Conservation (phyloP, 2,797 vertebrate genomes). For the Hippoglossus hippoglossus region DNA sequence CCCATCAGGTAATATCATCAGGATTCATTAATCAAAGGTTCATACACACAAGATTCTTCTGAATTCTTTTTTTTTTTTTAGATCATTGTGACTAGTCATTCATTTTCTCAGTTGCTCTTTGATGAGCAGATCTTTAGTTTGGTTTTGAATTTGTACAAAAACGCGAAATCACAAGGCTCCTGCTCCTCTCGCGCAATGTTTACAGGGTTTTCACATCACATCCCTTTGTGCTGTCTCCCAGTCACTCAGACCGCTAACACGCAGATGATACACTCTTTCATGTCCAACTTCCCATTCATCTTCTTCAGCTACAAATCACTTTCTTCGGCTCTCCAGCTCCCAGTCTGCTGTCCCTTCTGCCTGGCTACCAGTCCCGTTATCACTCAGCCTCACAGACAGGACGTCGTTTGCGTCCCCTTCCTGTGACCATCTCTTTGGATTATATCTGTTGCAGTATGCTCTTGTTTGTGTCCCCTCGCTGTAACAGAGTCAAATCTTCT, state of each 20-base stretch:
- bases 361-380: slow-evolving; percentile 19
- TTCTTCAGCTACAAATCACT: slow-evolving; percentile 47
- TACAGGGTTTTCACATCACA: slow-evolving; percentile 30
- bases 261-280: slow-evolving; percentile 68
- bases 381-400: neutral
- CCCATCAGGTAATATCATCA: slow-evolving; percentile 14
- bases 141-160: slow-evolving; percentile 13
- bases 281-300: slow-evolving; percentile 50
- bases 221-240: slow-evolving; percentile 43
- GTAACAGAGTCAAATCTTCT: slow-evolving; percentile 9
- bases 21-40: neutral
- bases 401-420: no score
- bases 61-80: slow-evolving; percentile 5
- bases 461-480: slow-evolving; percentile 16
- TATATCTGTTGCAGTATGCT: no score
- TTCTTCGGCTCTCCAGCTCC: neutral
- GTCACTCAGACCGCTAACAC: slow-evolving; percentile 19
- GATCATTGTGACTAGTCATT: slow-evolving; percentile 26
- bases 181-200: slow-evolving; percentile 10
- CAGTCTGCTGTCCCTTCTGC: slow-evolving; percentile 19
- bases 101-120: slow-evolving; percentile 17
- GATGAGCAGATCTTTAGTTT: slow-evolving; percentile 11
- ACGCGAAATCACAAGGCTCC: neutral
- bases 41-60: slow-evolving; percentile 25
- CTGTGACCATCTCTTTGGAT: no score